These are phyloP conservation scores for Mythimna ferrago DNA, from an alignment of 2,888 invertebrate genomes.

Conservation along the genomic window DNA sequence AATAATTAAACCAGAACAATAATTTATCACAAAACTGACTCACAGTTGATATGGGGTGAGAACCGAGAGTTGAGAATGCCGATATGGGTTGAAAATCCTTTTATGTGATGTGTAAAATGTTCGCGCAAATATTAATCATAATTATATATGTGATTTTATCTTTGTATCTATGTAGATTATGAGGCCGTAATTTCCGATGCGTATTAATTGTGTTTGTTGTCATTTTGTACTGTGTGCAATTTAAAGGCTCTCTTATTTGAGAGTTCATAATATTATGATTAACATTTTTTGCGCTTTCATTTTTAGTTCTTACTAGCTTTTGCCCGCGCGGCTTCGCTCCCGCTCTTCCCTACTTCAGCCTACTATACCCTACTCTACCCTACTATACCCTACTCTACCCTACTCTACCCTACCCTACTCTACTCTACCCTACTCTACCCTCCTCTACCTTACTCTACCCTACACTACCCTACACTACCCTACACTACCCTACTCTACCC, in stretches of 20 bases:
- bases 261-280: not conserved
- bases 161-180: constrained; percentile 40
- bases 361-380: too few species aligned
- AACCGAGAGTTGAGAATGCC: constrained; percentile 14
- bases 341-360: too few species aligned
- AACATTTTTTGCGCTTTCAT: not conserved
- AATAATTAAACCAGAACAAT: not conserved
- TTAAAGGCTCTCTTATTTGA: constrained; percentile 6
- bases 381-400: too few species aligned
- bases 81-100: constrained; percentile 24
- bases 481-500: too few species aligned
- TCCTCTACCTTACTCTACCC: too few species aligned
- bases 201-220: constrained; percentile 33
- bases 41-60: constrained; percentile 8
- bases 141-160: constrained; percentile 20
- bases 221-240: constrained; percentile 26
- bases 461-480: too few species aligned
- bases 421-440: too few species aligned
- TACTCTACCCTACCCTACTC: too few species aligned
- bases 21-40: constrained; percentile 28
- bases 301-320: too few species aligned
- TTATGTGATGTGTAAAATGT: constrained; percentile 2
- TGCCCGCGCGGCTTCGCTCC: too few species aligned
- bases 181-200: constrained; percentile 56
- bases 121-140: constrained; percentile 9